These are phyloP conservation scores for Aphaenogaster rudis DNA, from an alignment of 1,140 invertebrate species.

Conservation along the genomic window DNA sequence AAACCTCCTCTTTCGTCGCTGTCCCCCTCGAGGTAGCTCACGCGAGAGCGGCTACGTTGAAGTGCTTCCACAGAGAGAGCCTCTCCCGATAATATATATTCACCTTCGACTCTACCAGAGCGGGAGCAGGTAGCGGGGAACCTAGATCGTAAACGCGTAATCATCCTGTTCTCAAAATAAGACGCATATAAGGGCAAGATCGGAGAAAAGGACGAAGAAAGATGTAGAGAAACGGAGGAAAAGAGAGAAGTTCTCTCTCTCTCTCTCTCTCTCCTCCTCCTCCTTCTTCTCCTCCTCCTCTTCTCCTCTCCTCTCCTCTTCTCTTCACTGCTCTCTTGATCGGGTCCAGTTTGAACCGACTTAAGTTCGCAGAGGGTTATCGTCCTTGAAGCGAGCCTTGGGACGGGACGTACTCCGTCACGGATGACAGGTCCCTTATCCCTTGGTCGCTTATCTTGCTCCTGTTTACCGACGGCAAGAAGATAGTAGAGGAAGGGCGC, in stretches of 20 bases:
- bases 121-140: constrained; percentile 67
- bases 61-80: constrained; percentile 37
- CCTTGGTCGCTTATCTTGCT: constrained; percentile 53
- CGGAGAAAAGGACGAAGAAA: background rate
- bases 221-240: background rate
- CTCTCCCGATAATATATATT: constrained; percentile 56
- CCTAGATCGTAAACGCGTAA: constrained; percentile 74
- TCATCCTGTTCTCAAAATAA: constrained; percentile 67
- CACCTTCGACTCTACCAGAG: constrained; percentile 46
- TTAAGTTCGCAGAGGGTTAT: constrained; percentile 60
- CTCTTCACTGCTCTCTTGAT: background rate
- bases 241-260: background rate
- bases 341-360: constrained; percentile 28
- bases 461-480: constrained; percentile 46
- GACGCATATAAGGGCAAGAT: constrained; percentile 40
- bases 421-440: constrained; percentile 66
- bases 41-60: constrained; percentile 45
- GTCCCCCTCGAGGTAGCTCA: constrained; percentile 22
- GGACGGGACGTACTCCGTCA: constrained; percentile 65
- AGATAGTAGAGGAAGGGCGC: background rate
- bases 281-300: too few species aligned
- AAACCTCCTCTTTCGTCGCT: constrained; percentile 54
- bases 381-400: constrained; percentile 68
- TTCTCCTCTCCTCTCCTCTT: background rate
- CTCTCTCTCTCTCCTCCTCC: background rate